Conservation (phyloP, 1,140 invertebrate species). For the Hyphantria cunea region DNA sequence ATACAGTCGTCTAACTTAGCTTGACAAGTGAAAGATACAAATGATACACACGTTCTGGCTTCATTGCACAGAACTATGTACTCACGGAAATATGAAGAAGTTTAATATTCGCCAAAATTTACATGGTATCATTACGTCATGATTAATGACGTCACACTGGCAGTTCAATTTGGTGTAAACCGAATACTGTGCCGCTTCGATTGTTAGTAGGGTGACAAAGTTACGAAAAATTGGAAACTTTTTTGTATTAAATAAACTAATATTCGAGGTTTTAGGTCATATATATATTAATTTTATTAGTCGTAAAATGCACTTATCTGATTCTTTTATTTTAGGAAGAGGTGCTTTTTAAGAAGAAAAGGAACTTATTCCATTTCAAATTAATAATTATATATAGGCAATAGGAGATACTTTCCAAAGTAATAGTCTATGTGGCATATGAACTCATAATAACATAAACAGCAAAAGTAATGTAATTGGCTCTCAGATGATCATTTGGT, state of each 20-base stretch:
- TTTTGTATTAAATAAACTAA: not conserved
- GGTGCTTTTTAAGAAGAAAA: too few relatives aligned
- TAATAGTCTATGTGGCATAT: too few relatives aligned
- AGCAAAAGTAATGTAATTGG: too few relatives aligned
- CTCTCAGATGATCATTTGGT: too few relatives aligned
- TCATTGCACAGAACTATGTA: slow-evolving; percentile 27
- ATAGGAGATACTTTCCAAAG: too few relatives aligned
- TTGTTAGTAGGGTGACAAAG: slow-evolving; percentile 40
- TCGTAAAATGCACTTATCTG: too few relatives aligned
- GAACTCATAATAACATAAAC: not conserved
- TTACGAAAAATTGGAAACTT: slow-evolving; percentile 1
- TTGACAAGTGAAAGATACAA: slow-evolving; percentile 12
- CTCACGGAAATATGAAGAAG: slow-evolving; percentile 55
- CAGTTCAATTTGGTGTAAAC: slow-evolving; percentile 63
- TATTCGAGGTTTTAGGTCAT: too few relatives aligned
- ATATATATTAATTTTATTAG: too few relatives aligned
- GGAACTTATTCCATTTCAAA: too few relatives aligned
- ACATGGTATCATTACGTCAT: slow-evolving; percentile 65
- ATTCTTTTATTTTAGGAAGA: too few relatives aligned
- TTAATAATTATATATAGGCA: too few relatives aligned
- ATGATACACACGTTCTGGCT: slow-evolving; percentile 20
- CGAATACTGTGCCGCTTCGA: slow-evolving; percentile 44
- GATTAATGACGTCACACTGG: slow-evolving; percentile 53
- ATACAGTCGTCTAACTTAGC: too few relatives aligned
- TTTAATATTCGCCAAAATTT: slow-evolving; percentile 54